These are phyloP conservation scores for Platichthys stellatus DNA, from an alignment of 2,113 vertebrate genomes.

Conservation along the genomic window DNA sequence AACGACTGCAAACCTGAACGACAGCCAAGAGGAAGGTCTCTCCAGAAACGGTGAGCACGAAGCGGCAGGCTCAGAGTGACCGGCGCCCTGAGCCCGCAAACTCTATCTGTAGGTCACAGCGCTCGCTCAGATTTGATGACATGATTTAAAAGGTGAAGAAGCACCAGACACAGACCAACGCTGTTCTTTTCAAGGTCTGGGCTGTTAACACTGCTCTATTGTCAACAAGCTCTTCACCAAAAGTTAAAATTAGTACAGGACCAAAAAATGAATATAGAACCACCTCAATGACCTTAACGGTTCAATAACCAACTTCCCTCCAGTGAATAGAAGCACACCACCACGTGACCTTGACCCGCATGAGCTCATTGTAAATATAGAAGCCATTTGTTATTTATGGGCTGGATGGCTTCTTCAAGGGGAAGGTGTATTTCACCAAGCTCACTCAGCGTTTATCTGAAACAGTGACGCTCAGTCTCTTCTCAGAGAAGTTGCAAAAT, in stretches of 20 bases:
- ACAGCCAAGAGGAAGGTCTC: constrained; percentile 61
- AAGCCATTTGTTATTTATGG: constrained; percentile 24
- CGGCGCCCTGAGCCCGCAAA: constrained; percentile 51
- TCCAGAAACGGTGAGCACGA: constrained; percentile 44
- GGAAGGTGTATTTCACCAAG: constrained; percentile 11
- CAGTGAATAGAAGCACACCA: neutral
- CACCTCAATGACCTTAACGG: neutral
- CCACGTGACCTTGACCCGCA: constrained; percentile 1
- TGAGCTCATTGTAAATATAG: constrained; percentile 11
- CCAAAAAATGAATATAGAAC: neutral
- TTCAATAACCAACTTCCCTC: neutral
- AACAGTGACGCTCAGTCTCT: constrained; percentile 1
- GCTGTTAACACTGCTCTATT: constrained; percentile 19
- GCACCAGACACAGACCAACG: constrained; percentile 34
- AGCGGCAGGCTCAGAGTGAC: constrained; percentile 38
- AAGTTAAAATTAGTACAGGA: constrained; percentile 31
- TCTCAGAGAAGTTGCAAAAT: neutral
- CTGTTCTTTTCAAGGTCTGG: constrained; percentile 41
- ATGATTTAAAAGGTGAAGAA: constrained; percentile 54
- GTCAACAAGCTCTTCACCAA: constrained; percentile 32
- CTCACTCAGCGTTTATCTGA: constrained; percentile 10
- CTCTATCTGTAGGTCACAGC: constrained; percentile 45
- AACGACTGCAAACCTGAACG: constrained; percentile 66
- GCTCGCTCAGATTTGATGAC: constrained; percentile 59
- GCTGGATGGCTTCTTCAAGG: constrained; percentile 1